Evolutionary conservation across 2,797 vertebrate genomes (phyloP), one percentile per base, ranked within the genome.

Genomic region (Apogon talboti): DNA sequence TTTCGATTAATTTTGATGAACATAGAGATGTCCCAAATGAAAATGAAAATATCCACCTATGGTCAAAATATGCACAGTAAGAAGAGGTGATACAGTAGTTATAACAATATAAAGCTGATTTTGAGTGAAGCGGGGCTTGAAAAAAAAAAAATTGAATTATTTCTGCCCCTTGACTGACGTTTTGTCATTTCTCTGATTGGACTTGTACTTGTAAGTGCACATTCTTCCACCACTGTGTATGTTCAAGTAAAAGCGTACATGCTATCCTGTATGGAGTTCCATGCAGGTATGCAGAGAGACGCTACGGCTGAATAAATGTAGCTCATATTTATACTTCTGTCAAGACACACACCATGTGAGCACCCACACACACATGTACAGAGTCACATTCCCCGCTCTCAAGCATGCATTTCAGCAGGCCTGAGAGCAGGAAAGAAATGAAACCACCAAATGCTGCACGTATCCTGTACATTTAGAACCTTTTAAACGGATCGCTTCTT

Each of bases 391-490:
- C 81, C 80, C 62, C 51, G 76, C 24, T 72, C 74, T 72, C 78
- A 87, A 54, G 73, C 69, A 76, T 76, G 78, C 79, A 88, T 82
- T 83, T 84, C 72, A 81, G 43, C 74, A 53, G 71, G 61, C 69
- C 65, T 83, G 74, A 71, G 79, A 78, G 79, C 82, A 87, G 84
- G 79, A 86, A 78, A 78, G 72, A 80, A 84, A 67, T 64, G 66
- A 86, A 86, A 80, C 82, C 66, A 10, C 82, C 74, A 63, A 79
- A 66, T 53, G 49, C 54, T 10, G 71, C 76, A 78, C 35, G 53
- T 82, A 79, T 82, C 74, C 77, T 84, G 78, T 30, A 80, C 84
- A 78, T 83, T 84, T 81, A 84, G 75, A 86, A 55, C 46, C 74
- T 74, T 85, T 85, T 84, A 84, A 84, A 84, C 38, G 5, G 30